A percentile compares a stretch with the other conserved stretches of the same genome.
phyloP scores from a whole-genome alignment of 2,113 vertebrate genomes.

The Hassar affinis region DNA sequence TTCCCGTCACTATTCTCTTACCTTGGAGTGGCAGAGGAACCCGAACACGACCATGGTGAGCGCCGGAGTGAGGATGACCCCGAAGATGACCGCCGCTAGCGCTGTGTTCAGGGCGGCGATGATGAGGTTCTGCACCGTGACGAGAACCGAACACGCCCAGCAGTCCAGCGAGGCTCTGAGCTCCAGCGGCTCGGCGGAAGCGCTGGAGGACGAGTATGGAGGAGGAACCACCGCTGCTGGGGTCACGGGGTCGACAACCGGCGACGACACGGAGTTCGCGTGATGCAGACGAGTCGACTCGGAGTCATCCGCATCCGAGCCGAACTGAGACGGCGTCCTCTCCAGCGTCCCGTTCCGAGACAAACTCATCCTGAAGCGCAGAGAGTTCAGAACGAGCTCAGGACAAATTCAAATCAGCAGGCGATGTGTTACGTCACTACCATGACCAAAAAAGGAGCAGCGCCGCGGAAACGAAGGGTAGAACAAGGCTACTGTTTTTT shows the following conservation, averaged over 20 bases:
- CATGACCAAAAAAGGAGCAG: not conserved
- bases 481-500: too few species aligned
- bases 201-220: conserved; percentile 68
- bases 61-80: conserved; percentile 78
- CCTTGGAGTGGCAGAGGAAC: conserved; percentile 88
- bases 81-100: conserved; percentile 75
- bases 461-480: too few species aligned
- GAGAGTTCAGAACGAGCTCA: not conserved
- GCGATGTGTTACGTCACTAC: not conserved
- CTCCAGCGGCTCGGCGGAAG: conserved; percentile 64
- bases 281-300: conserved; percentile 48
- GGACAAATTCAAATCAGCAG: not conserved
- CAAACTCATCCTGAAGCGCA: conserved; percentile 67
- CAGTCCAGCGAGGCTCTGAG: conserved; percentile 84
- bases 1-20: conserved; percentile 51
- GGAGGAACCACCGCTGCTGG: conserved; percentile 69
- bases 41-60: conserved; percentile 82
- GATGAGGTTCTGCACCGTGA: conserved; percentile 84
- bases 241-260: conserved; percentile 39
- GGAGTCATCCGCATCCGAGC: conserved; percentile 49
- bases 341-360: conserved; percentile 70
- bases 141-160: conserved; percentile 88
- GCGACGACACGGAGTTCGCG: conserved; percentile 34
- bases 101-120: conserved; percentile 76
- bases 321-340: conserved; percentile 54